Evolutionary conservation across 2,888 invertebrate genomes (phyloP).

Genomic region (Herminia tarsipennalis): DNA sequence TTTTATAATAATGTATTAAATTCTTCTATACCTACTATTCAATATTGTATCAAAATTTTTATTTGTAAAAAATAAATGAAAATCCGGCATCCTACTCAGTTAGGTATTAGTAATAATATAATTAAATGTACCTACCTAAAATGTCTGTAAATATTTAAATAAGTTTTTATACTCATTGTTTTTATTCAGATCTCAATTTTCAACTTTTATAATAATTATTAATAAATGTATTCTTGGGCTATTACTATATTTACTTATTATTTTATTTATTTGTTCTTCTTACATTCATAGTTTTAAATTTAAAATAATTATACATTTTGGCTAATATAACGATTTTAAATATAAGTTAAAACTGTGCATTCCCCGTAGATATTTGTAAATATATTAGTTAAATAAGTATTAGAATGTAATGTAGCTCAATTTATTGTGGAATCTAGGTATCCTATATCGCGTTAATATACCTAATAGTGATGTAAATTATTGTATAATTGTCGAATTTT

Average conservation of each 20-base stretch:
- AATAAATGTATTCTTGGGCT: not conserved
- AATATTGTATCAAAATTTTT: too few relatives aligned
- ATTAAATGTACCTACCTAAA: slow-evolving; percentile 12
- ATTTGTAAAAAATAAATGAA: too few relatives aligned
- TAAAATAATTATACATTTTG: slow-evolving; percentile 5
- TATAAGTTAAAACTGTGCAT: slow-evolving; percentile 27
- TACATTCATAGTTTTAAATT: slow-evolving; percentile 2
- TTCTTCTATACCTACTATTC: too few relatives aligned
- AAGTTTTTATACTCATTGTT: slow-evolving; percentile 14
- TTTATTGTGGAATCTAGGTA: slow-evolving; percentile 38
- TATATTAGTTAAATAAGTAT: slow-evolving; percentile 22
- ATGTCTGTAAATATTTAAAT: slow-evolving; percentile 32
- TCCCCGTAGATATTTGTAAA: slow-evolving; percentile 39
- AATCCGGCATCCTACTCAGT: too few relatives aligned
- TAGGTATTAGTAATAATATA: not conserved
- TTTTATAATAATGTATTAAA: too few relatives aligned
- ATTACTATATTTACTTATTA: too few relatives aligned
- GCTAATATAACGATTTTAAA: slow-evolving; percentile 5
- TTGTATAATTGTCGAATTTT: slow-evolving; percentile 47
- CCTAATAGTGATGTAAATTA: slow-evolving; percentile 47
- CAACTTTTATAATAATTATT: slow-evolving; percentile 9
- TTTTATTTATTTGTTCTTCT: slow-evolving; percentile 10
- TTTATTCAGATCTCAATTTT: slow-evolving; percentile 26
- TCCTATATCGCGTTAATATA: slow-evolving; percentile 25
- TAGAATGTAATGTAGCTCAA: slow-evolving; percentile 47